A percentile compares a stretch with the other conserved stretches of the same genome.
These are phyloP conservation scores for Amphiprion ocellaris DNA, from an alignment of 2,113 vertebrate species.

Conservation along the genomic window DNA sequence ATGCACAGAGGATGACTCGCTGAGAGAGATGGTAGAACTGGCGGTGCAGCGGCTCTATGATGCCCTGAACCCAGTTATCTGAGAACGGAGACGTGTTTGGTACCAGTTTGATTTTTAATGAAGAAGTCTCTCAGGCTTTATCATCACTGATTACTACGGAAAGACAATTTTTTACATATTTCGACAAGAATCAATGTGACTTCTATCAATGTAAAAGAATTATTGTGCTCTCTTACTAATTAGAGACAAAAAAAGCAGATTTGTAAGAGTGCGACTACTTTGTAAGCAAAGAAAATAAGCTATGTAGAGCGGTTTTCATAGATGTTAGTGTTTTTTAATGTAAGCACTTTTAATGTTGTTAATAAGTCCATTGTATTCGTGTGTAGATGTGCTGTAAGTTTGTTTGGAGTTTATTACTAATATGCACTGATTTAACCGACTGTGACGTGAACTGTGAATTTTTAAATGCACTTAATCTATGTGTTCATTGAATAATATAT, in stretches of 20 bases:
- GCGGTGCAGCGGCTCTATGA: slow-evolving; percentile 93
- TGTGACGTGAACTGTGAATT: slow-evolving; percentile 44
- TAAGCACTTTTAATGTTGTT: slow-evolving; percentile 51
- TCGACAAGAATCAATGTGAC: neutral
- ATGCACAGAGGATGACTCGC: slow-evolving; percentile 89
- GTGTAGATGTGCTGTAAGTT: slow-evolving; percentile 21
- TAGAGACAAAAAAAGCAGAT: neutral
- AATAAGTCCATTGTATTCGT: slow-evolving; percentile 4
- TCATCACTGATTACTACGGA: too few species aligned
- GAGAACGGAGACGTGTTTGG: slow-evolving; percentile 35
- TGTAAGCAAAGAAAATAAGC: slow-evolving; percentile 20
- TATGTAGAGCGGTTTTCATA: neutral
- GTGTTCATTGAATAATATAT: slow-evolving; percentile 12
- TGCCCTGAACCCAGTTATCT: slow-evolving; percentile 89
- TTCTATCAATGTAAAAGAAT: neutral
- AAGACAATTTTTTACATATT: neutral
- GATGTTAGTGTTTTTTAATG: slow-evolving; percentile 15
- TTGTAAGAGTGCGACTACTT: neutral
- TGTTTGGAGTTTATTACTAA: slow-evolving; percentile 21
- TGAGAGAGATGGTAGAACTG: slow-evolving; percentile 93
- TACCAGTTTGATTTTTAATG: neutral
- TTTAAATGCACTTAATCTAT: slow-evolving; percentile 43
- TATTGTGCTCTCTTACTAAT: neutral
- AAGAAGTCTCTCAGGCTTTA: neutral
- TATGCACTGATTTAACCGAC: slow-evolving; percentile 39